phyloP scores from a whole-genome alignment of 2,888 invertebrate species.

The Calliphora vomitoria region DNA sequence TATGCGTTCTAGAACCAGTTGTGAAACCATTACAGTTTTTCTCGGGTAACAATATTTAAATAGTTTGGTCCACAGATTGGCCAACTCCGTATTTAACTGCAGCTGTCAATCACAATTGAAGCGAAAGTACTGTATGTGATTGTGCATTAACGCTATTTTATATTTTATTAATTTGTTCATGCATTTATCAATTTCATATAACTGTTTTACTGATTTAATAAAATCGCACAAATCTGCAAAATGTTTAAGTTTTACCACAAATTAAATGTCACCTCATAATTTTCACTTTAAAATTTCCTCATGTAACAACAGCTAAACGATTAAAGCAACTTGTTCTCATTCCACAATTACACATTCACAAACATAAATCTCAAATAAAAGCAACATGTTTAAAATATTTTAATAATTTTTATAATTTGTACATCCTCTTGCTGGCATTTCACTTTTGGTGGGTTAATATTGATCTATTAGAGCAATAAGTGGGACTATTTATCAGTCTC shows the following conservation, averaged over 20 bases:
- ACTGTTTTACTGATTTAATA: background rate
- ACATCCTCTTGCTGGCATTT: constrained; percentile 8
- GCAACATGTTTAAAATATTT: constrained; percentile 28
- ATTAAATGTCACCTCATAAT: background rate
- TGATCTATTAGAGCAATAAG: constrained; percentile 63
- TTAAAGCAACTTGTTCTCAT: background rate
- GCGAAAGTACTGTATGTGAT: too few species aligned
- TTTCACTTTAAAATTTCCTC: background rate
- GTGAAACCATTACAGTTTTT: too few species aligned
- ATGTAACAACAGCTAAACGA: background rate
- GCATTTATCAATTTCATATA: too few species aligned
- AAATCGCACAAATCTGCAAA: background rate
- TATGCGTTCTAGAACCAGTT: too few species aligned
- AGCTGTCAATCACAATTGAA: too few species aligned
- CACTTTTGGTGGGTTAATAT: constrained; percentile 37
- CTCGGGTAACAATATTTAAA: too few species aligned
- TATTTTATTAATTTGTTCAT: too few species aligned
- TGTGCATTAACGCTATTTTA: too few species aligned
- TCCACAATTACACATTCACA: background rate
- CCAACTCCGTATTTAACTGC: too few species aligned
- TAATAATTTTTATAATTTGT: constrained; percentile 10
- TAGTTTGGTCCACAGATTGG: too few species aligned
- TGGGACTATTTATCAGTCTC: constrained; percentile 62
- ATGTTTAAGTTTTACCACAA: background rate
- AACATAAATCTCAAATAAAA: background rate